Evolutionary conservation across 2,797 vertebrate genomes (phyloP), one percentile per base, ranked within the genome.

Genomic region (Melanotaenia parkinsoni): DNA sequence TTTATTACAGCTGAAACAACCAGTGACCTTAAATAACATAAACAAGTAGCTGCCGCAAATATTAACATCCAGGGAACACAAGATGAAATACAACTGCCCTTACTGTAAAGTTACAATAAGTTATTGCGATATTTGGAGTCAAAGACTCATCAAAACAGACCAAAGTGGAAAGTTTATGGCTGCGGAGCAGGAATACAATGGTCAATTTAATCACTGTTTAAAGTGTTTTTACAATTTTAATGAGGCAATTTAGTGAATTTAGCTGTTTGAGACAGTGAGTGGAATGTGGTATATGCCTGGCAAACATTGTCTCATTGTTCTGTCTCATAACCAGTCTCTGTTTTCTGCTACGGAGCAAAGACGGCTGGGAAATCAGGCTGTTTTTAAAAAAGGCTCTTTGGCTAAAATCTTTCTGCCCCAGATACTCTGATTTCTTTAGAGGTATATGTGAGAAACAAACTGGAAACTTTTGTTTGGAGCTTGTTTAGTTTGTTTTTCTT

Each of bases 291-390:
- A 77, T 75, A 85, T 83, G 83, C 77, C 81, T 88, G 79, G 74
- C 73, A 83, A 84, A 92, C 91, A 93, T 91, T 89, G 92, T 90
- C 84, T 92, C 92, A 91, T 91, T 92, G 93, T 94, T 92, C 81
- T 70, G 80, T 85, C 85, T 89, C 85, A 92, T 91, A 92, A 92
- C 81, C 88, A 81, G 86, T 77, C 88, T 88, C 87, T 93, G 92
- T 91, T 89, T 91, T 91, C 89, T 78, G 71, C 79, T 88, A 77
- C 72, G 69, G 78, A 83, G 88, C 88, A 86, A 86, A 91, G 89
- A 69, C 73, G 84, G 89, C 78, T 87, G 91, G 86, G 89, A 89
- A 90, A 91, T 85, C 63, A 72, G 83, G 73, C 76, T 76, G 80
- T 70, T 77, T 89, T 86, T 76, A 45, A 45, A 80, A 89, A 85